Evolutionary conservation across 1,140 invertebrate genomes (phyloP).

Genomic region (Mercenaria mercenaria): DNA sequence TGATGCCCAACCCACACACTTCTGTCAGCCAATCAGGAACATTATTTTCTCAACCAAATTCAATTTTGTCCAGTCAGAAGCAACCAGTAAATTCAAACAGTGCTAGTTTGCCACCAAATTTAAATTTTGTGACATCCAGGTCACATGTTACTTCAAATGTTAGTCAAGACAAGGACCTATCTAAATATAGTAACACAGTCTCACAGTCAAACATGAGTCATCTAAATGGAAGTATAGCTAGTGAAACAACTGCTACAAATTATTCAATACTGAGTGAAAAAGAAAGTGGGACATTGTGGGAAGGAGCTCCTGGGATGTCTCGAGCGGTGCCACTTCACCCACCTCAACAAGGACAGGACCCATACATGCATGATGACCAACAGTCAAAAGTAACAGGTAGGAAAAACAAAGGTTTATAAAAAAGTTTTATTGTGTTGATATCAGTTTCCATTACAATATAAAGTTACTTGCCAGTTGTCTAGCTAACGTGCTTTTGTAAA

Average conservation of each 20-base stretch:
- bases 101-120: constrained; percentile 46
- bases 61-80: constrained; percentile 36
- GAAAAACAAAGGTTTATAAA: too few species aligned
- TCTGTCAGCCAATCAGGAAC: constrained; percentile 41
- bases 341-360: constrained; percentile 67
- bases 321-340: constrained; percentile 70
- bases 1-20: not conserved
- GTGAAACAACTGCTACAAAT: not conserved
- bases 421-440: too few species aligned
- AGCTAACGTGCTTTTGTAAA: too few species aligned
- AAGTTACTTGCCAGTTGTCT: too few species aligned
- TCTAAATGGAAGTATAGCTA: not conserved
- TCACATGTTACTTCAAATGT: not conserved
- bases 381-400: constrained; percentile 9
- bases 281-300: not conserved
- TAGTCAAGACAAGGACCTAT: not conserved
- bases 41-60: constrained; percentile 27
- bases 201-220: not conserved
- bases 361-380: constrained; percentile 12
- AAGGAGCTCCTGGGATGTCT: constrained; percentile 22
- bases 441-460: too few species aligned
- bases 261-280: not conserved
- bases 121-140: not conserved
- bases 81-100: not conserved
- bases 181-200: not conserved